Base-by-base conservation (phyloP, 1,140 invertebrate species). In the Asobara japonica region DNA sequence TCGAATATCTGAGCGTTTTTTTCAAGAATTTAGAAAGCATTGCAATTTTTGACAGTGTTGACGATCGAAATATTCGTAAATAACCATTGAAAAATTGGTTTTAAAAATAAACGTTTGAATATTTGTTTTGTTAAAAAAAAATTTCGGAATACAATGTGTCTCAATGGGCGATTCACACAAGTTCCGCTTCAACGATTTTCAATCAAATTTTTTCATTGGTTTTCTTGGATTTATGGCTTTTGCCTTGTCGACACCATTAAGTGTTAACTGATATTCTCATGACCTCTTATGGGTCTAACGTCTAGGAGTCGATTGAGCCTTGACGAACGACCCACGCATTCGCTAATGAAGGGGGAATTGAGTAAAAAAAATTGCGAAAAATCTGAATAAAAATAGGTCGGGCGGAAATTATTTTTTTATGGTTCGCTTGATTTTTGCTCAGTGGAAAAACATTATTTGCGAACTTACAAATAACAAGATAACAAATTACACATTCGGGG, bases 321-420 rank as follows among this genome's bases (percentile, higher is more conserved):
- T 81, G 79, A 80, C 78, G 78, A 77, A 79, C 77, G 83, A 79
- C 80, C 78, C 65, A 71, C 62, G 62, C 71, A 75, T 74, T 73
- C 78, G 72, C 71, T 73, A 67, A 77, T 77, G 74, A 72, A 62
- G 16, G 74, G 72, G 71, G 72, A 74, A 77, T 73, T 70, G 71
- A 72, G n/a, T n/a, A n/a, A n/a, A n/a, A n/a, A n/a, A n/a, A n/a
- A n/a, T n/a, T n/a, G n/a, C n/a, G n/a, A n/a, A n/a, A n/a, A n/a
- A n/a, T n/a, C n/a, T n/a, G n/a, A n/a, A n/a, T n/a, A n/a, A n/a
- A n/a, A n/a, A n/a, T n/a, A n/a, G n/a, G n/a, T n/a, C n/a, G n/a
- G n/a, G n/a, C n/a, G n/a, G n/a, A n/a, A n/a, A n/a, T n/a, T n/a
- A n/a, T n/a, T n/a, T n/a, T n/a, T n/a, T n/a, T n/a, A n/a, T n/a